Evolutionary conservation across 2,113 vertebrate species (phyloP).

Genomic region (Anhinga rufa): DNA sequence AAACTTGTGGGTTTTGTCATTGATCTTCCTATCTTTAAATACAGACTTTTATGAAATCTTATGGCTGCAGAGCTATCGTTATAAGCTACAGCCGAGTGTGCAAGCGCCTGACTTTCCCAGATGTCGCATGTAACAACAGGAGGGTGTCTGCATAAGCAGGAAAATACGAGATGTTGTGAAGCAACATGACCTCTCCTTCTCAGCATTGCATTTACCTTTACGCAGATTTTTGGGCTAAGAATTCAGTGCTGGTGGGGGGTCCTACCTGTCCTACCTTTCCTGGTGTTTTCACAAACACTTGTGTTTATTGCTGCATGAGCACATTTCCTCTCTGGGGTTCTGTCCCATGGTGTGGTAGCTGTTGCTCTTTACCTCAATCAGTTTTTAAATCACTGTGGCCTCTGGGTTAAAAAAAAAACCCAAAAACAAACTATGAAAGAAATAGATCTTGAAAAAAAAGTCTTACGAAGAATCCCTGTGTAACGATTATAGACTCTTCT

Average conservation of each 20-base stretch:
- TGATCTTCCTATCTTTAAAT: neutral
- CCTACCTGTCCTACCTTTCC: neutral
- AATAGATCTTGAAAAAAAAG: neutral
- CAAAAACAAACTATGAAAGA: neutral
- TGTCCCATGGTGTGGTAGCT: neutral
- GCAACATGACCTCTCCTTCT: neutral
- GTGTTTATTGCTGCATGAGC: neutral
- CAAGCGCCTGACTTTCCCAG: neutral
- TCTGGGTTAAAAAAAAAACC: neutral
- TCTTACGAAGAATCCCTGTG: neutral
- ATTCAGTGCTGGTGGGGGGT: rapidly evolving
- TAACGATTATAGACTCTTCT: neutral
- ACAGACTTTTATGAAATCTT: neutral
- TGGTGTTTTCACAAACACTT: neutral
- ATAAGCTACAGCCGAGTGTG: rapidly evolving
- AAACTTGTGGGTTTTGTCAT: neutral
- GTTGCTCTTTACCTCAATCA: neutral
- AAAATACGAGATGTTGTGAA: neutral
- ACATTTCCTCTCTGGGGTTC: neutral
- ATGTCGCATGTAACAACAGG: neutral
- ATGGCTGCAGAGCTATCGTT: neutral
- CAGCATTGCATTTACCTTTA: neutral
- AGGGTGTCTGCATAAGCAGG: neutral
- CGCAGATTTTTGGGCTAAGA: neutral
- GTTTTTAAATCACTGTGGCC: neutral